Percentiles rank a stretch among this genome's conserved stretches.
phyloP scores from a whole-genome alignment of 2,888 invertebrate genomes.

The Pyralis farinalis region DNA sequence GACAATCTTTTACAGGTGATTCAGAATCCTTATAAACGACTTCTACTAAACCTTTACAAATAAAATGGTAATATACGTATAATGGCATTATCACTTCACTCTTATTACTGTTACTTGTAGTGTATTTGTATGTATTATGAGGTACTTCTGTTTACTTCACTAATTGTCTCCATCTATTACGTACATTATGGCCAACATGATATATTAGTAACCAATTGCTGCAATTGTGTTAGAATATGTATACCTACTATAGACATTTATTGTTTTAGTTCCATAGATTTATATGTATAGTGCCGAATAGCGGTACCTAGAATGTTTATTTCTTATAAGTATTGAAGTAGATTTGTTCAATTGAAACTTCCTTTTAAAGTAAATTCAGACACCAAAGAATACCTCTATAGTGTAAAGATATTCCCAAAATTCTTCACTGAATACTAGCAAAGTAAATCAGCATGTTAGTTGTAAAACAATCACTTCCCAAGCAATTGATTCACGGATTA shows the following conservation, averaged over 20 bases:
- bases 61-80: constrained; percentile 49
- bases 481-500: constrained; percentile 54
- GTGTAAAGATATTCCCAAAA: constrained; percentile 39
- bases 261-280: constrained; percentile 61
- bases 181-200: constrained; percentile 41
- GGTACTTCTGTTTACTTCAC: constrained; percentile 52
- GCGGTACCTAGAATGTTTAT: constrained; percentile 62
- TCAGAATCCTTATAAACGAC: constrained; percentile 1
- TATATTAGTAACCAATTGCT: constrained; percentile 55
- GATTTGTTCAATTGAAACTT: constrained; percentile 44
- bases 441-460: constrained; percentile 63
- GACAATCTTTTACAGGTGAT: constrained; percentile 41
- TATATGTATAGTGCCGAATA: constrained; percentile 60
- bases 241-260: constrained; percentile 44
- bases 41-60: not conserved
- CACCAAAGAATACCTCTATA: constrained; percentile 46
- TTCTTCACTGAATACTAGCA: constrained; percentile 51
- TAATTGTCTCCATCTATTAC: constrained; percentile 45
- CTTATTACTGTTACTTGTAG: constrained; percentile 42
- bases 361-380: constrained; percentile 39
- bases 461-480: constrained; percentile 58
- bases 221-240: constrained; percentile 59
- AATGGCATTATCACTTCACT: constrained; percentile 40
- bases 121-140: constrained; percentile 25
- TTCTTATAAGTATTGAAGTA: constrained; percentile 54